These are phyloP conservation scores for Phyllotis vaccarum DNA, from an alignment of 2,797 vertebrate species.

Conservation along the genomic window DNA sequence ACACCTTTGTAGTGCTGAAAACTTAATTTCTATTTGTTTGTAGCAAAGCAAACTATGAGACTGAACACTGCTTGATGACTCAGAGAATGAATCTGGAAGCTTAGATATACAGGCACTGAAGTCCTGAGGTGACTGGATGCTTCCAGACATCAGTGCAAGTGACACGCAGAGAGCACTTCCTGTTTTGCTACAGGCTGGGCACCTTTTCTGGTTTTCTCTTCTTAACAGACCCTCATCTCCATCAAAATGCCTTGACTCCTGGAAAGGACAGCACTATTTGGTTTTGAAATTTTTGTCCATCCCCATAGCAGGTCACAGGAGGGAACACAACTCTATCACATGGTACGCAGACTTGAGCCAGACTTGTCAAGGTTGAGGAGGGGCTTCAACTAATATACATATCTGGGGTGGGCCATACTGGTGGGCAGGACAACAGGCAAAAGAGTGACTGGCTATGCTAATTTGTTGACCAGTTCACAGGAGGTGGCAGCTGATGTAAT, in stretches of 20 bases:
- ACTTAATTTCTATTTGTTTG: not conserved
- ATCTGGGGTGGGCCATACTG: not conserved
- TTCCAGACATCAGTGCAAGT: not conserved
- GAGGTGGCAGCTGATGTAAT: constrained; percentile 67
- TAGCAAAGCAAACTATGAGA: constrained; percentile 48
- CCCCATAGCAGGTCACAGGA: not conserved
- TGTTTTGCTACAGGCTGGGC: not conserved
- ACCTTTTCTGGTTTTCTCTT: not conserved
- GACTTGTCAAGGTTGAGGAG: constrained; percentile 34
- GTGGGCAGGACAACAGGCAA: not conserved
- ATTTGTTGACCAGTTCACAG: constrained; percentile 59
- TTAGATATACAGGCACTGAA: not conserved
- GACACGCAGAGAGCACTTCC: not conserved
- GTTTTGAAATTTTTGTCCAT: not conserved
- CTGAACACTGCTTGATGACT: not conserved
- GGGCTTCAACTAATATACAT: constrained; percentile 5
- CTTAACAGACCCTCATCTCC: constrained; percentile 7
- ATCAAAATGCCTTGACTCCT: constrained; percentile 7
- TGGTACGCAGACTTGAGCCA: not conserved
- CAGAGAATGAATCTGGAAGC: not conserved
- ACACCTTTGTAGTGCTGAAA: not conserved
- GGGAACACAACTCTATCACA: not conserved
- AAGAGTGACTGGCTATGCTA: constrained; percentile 39
- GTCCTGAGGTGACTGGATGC: not conserved
- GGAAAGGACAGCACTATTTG: not conserved